Evolutionary conservation across 2,888 invertebrate species (phyloP).

Genomic region (Drosophila quinaria): DNA sequence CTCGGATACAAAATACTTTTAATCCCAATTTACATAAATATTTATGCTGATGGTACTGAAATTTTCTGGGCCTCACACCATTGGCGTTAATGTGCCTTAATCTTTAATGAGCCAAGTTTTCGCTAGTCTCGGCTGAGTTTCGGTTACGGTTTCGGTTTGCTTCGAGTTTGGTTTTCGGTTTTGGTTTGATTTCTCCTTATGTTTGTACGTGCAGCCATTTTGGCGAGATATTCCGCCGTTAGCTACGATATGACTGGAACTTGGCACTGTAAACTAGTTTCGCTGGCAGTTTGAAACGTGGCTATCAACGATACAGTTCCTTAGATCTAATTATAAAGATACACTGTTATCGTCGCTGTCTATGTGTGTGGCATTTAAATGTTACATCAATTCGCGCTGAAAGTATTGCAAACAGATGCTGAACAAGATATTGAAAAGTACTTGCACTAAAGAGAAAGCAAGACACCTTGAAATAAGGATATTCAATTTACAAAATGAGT

Average conservation of each 20-base stretch:
- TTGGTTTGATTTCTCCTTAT: slow-evolving; percentile 12
- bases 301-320: slow-evolving; percentile 44
- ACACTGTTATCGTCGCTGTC: slow-evolving; percentile 49
- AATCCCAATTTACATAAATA: slow-evolving; percentile 80
- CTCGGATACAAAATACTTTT: slow-evolving; percentile 64
- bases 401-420: slow-evolving; percentile 34
- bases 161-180: slow-evolving; percentile 28
- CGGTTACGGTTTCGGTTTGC: slow-evolving; percentile 26
- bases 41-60: slow-evolving; percentile 75
- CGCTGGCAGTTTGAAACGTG: slow-evolving; percentile 10
- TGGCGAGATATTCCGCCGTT: slow-evolving; percentile 30
- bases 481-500: slow-evolving; percentile 14
- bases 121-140: slow-evolving; percentile 48
- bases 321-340: slow-evolving; percentile 75
- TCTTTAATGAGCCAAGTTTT: slow-evolving; percentile 79
- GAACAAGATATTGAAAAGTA: slow-evolving; percentile 19
- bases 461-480: slow-evolving; percentile 26
- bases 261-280: slow-evolving; percentile 64
- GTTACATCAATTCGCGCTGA: slow-evolving; percentile 29
- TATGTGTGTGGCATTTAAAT: slow-evolving; percentile 59
- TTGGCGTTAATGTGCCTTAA: slow-evolving; percentile 77
- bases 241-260: slow-evolving; percentile 29
- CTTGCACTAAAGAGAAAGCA: slow-evolving; percentile 12
- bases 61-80: slow-evolving; percentile 48
- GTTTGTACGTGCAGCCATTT: slow-evolving; percentile 55